Base-by-base conservation (phyloP, 2,113 vertebrate species). In the Atrichornis clamosus region DNA sequence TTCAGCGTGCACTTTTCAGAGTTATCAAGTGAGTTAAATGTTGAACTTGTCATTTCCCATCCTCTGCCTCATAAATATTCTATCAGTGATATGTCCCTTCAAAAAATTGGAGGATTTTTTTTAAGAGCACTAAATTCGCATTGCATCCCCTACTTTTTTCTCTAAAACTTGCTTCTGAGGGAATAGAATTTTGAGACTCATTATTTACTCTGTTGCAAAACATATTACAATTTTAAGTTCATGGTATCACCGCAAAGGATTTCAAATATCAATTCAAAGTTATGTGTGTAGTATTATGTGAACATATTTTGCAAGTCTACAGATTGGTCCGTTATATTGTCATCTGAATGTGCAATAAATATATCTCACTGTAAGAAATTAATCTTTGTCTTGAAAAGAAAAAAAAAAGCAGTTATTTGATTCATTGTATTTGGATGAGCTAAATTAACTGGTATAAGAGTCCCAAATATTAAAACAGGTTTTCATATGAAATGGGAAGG, bases 61-160 rank as follows among this genome's bases (percentile, higher is more conserved):
- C 11, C 35, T 69, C 15, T 47, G 2, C 3, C 13, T 81, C 32
- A 77, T 9, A 72, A 85, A 32, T 24, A 55, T 19, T 21, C 16
- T 23, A 21, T 15, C 10, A 47, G 7, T 68, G 7, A n/a, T 35
- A 3, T 30, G 2, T 35, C 22, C 11, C 19, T 84, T 90, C 23
- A 37, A 49, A 90, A 80, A 65, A 3, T 3, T 33, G 7, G 8
- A 33, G 15, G 1, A 21, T 30, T 46, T 60, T 18, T 84, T 50
- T 44, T 13, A 65, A 44, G 21, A 78, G 11, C 6, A 23, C 2
- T 63, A 39, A 42, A 26, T 4, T 50, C 0, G 0, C 58, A 16
- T 55, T 74, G 4, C 23, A 73, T 65, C 5, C 17, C 7, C 23
- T 28, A 20, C 2, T 46, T 76, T 49, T 68, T 80, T 83, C 15